A percentile compares a stretch with the other conserved stretches of the same genome.
Conservation (phyloP, 2,113 vertebrate species). For the Fukomys damarensis region DNA sequence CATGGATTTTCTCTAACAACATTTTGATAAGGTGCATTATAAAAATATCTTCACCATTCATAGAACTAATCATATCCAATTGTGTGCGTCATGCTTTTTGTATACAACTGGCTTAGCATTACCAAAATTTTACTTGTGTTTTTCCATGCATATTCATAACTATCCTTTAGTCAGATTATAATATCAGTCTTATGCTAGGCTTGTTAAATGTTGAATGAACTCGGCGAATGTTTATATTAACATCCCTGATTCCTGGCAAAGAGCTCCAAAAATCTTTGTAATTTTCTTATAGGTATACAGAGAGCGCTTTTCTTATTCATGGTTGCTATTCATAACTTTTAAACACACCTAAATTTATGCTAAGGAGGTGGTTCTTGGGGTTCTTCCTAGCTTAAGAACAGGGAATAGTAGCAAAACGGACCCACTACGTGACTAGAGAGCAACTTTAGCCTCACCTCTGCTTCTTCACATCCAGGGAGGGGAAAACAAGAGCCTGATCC, state of each 20-base stretch:
- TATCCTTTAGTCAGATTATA: slow-evolving; percentile 16
- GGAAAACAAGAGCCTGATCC: not conserved
- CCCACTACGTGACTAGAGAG: not conserved
- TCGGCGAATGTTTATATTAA: not conserved
- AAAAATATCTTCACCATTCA: not conserved
- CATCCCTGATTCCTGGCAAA: not conserved
- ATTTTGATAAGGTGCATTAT: not conserved
- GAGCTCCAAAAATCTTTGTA: not conserved
- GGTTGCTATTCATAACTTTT: not conserved
- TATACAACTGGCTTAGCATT: not conserved
- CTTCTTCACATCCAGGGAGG: not conserved
- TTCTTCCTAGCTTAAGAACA: too few relatives aligned
- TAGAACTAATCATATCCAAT: not conserved
- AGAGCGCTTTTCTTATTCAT: not conserved
- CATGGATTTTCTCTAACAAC: not conserved
- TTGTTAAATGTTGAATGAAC: not conserved
- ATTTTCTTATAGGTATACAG: not conserved
- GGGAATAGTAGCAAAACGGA: not conserved
- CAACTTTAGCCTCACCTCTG: not conserved
- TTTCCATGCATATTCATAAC: not conserved
- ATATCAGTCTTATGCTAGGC: not conserved
- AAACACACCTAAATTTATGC: not conserved
- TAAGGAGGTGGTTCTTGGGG: not conserved
- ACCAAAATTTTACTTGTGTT: not conserved
- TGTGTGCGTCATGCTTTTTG: not conserved